Base-by-base conservation (phyloP, 2,888 invertebrate species). In the Ornithoptera priamus region DNA sequence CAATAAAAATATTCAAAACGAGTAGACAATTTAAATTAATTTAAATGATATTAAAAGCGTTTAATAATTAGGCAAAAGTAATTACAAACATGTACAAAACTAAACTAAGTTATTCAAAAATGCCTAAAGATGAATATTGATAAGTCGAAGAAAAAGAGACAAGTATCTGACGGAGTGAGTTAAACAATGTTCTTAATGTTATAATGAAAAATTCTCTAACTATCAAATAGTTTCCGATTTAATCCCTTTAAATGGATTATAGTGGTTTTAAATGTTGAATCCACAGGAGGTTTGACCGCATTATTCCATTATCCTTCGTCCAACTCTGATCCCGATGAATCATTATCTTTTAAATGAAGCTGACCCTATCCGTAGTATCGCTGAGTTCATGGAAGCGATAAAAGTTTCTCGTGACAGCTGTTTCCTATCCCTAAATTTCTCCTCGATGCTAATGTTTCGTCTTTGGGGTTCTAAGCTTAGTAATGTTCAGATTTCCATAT, bases 321-420 rank as follows among this genome's bases (percentile, higher is more conserved):
- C 56, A 4, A 63, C 59, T 60, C 30, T 60, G 65, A 46, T 50
- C 59, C 46, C 65, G 50, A 60, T 60, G 59, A 58, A 66, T 66
- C 30, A 66, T 66, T 65, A 59, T 65, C 46, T 66, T 50, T 59
- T 24, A 59, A 66, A 66, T 66, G 65, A 66, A 59, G 59, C 66
- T 60, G 66, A 60, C 66, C 60, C 50, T 59, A 60, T 58, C 59
- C 60, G n/a, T 30, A 30, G 66, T 66, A 60, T 36, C 66, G 59
- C 60, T 66, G 46, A 60, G 66, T 60, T 59, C 59, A 65, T 65
- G 65, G 65, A 65, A 42, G n/a, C 59, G 66, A 66, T 66, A 66
- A 66, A 66, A 66, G 66, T 66, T 60, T 53, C 60, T 50, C 30
- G 66, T 30, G 66, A 66, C 66, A 66, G 66, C 59, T 66, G 66